Percentiles rank a stretch among this genome's conserved stretches.
Evolutionary conservation across 2,888 invertebrate species (phyloP).

Genomic region (Fragum whitleyi): DNA sequence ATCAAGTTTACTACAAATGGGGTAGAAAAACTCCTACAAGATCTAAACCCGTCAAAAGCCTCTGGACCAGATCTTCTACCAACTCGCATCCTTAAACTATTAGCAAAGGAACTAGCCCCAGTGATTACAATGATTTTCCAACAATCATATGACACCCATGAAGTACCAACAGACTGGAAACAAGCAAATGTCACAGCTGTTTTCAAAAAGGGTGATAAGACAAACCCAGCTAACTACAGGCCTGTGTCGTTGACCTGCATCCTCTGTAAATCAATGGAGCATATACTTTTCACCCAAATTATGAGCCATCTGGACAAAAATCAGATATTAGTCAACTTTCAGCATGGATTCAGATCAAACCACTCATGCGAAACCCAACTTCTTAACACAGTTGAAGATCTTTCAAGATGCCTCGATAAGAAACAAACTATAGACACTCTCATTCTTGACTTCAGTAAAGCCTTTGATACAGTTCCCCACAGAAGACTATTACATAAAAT

Average conservation of each 20-base stretch:
- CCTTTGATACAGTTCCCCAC: constrained; percentile 37
- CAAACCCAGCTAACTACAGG: constrained; percentile 33
- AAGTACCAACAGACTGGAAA: constrained; percentile 40
- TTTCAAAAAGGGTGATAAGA: neutral
- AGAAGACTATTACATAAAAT: constrained; percentile 29
- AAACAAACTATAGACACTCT: constrained; percentile 22
- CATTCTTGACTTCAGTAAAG: constrained; percentile 37
- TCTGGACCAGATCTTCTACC: constrained; percentile 40
- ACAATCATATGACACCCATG: constrained; percentile 33
- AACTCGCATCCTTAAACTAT: constrained; percentile 32
- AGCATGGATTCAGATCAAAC: constrained; percentile 41
- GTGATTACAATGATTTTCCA: constrained; percentile 36
- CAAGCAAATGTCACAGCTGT: constrained; percentile 20
- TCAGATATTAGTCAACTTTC: constrained; percentile 11
- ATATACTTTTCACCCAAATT: constrained; percentile 23
- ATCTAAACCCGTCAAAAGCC: constrained; percentile 39
- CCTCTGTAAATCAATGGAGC: constrained; percentile 25
- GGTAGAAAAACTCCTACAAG: constrained; percentile 29
- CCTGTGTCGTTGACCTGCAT: constrained; percentile 38
- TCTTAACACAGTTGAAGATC: constrained; percentile 21
- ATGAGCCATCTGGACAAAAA: constrained; percentile 30
- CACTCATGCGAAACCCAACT: constrained; percentile 37
- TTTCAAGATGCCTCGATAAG: constrained; percentile 8
- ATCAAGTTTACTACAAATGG: constrained; percentile 30
- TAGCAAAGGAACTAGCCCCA: constrained; percentile 43